phyloP scores from a whole-genome alignment of 64 coral and sea anemone species.

The Acropora yongei region DNA sequence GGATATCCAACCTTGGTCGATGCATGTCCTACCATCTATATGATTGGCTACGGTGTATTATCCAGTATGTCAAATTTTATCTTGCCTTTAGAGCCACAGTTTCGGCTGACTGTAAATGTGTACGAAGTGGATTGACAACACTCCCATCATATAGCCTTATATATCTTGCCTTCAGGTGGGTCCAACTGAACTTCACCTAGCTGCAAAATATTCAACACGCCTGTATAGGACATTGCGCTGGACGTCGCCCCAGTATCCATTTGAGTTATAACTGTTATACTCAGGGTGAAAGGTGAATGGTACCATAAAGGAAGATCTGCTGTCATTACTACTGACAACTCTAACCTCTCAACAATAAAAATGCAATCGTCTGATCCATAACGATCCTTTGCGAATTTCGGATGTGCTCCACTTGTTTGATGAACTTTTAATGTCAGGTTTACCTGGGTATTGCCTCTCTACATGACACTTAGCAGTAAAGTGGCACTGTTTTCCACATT shows the following conservation, averaged over 20 bases:
- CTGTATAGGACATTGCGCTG: constrained; percentile 5
- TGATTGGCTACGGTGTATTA: constrained; percentile 1
- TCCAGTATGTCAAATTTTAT: constrained; percentile 5
- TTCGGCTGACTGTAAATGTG: neutral
- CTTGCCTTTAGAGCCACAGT: neutral
- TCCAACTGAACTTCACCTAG: neutral
- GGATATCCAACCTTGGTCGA: neutral
- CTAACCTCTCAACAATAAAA: neutral
- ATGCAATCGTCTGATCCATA: constrained; percentile 4
- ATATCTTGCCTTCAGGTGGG: constrained; percentile 18
- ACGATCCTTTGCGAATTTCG: neutral
- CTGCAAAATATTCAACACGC: neutral
- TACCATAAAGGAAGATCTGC: neutral
- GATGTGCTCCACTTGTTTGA: neutral
- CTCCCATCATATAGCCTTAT: neutral
- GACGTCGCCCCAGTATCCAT: constrained; percentile 1
- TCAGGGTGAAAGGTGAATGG: neutral
- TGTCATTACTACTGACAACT: neutral
- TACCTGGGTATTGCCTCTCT: neutral
- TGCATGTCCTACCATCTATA: neutral
- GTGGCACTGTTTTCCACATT: neutral
- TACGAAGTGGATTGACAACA: constrained; percentile 6
- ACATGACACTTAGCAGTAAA: neutral
- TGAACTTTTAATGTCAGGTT: neutral
- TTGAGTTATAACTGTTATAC: neutral